Percentiles rank a stretch among this genome's conserved stretches.
Conservation (phyloP, 2,113 vertebrate genomes). For the Gila orcuttii region DNA sequence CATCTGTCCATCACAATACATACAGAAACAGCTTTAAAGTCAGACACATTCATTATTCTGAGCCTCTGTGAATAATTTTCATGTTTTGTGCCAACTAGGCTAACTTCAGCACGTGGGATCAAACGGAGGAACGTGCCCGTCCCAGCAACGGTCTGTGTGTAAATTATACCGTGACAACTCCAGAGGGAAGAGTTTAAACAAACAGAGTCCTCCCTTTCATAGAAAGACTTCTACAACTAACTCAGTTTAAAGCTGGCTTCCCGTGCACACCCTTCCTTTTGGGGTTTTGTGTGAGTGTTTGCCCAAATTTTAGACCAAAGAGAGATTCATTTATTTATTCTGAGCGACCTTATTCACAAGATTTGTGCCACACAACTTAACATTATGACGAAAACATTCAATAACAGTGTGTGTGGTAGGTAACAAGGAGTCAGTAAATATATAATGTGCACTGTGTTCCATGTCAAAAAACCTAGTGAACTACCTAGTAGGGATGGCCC, state of each 20-base stretch:
- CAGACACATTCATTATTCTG: slow-evolving; percentile 10
- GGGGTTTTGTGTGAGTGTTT: background rate
- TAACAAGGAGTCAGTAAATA: background rate
- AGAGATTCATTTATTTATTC: slow-evolving; percentile 19
- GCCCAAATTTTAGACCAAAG: slow-evolving; percentile 10
- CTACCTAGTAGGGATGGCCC: no score
- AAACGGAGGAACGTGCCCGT: background rate
- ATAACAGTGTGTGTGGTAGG: slow-evolving; percentile 7
- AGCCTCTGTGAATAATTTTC: slow-evolving; percentile 23
- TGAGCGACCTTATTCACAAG: slow-evolving; percentile 9
- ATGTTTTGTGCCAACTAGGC: slow-evolving; percentile 30
- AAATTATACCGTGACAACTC: background rate
- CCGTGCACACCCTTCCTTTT: slow-evolving; percentile 34
- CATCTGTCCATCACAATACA: slow-evolving; percentile 9
- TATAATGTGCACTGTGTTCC: background rate
- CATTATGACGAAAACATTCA: background rate
- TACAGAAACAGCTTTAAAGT: slow-evolving; percentile 26
- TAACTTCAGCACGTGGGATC: slow-evolving; percentile 13
- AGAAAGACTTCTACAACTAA: slow-evolving; percentile 4
- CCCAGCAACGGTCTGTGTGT: background rate
- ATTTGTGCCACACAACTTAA: slow-evolving; percentile 16
- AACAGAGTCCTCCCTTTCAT: slow-evolving; percentile 14
- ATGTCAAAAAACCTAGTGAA: background rate
- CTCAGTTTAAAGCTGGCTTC: background rate
- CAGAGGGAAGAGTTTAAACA: slow-evolving; percentile 40